Conservation (phyloP, 2,888 invertebrate genomes). For the Perdita meconis region DNA sequence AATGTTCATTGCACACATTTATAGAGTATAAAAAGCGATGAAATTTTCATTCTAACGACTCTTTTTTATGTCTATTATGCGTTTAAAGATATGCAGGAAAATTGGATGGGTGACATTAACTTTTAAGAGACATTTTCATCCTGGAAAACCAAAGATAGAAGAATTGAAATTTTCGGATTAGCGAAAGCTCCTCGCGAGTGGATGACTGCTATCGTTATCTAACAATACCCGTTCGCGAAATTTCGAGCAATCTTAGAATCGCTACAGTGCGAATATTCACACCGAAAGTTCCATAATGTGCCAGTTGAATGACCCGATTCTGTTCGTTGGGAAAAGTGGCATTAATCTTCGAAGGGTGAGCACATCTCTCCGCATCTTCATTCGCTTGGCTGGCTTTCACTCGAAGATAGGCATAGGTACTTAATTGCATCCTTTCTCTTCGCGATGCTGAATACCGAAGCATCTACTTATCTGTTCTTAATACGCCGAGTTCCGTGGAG, state of each 20-base stretch:
- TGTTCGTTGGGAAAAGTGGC: slow-evolving; percentile 37
- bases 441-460: slow-evolving; percentile 37
- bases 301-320: slow-evolving; percentile 43
- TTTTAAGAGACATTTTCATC: too few relatives aligned
- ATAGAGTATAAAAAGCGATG: too few relatives aligned
- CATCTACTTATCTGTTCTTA: slow-evolving; percentile 44
- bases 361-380: slow-evolving; percentile 46
- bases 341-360: slow-evolving; percentile 53
- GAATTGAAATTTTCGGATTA: too few relatives aligned
- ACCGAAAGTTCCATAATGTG: slow-evolving; percentile 30
- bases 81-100: too few relatives aligned
- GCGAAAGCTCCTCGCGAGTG: too few relatives aligned
- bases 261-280: slow-evolving; percentile 30
- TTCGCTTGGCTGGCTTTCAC: slow-evolving; percentile 53
- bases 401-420: slow-evolving; percentile 44
- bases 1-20: too few relatives aligned
- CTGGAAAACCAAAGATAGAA: too few relatives aligned
- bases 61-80: too few relatives aligned
- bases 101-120: too few relatives aligned
- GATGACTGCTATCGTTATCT: background rate
- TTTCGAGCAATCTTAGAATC: slow-evolving; percentile 17
- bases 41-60: too few relatives aligned
- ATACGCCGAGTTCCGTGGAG: slow-evolving; percentile 8
- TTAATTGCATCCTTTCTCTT: slow-evolving; percentile 56
- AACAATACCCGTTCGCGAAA: background rate